phyloP scores from a whole-genome alignment of 2,888 invertebrate genomes.

The Hyposoter dolosus region DNA sequence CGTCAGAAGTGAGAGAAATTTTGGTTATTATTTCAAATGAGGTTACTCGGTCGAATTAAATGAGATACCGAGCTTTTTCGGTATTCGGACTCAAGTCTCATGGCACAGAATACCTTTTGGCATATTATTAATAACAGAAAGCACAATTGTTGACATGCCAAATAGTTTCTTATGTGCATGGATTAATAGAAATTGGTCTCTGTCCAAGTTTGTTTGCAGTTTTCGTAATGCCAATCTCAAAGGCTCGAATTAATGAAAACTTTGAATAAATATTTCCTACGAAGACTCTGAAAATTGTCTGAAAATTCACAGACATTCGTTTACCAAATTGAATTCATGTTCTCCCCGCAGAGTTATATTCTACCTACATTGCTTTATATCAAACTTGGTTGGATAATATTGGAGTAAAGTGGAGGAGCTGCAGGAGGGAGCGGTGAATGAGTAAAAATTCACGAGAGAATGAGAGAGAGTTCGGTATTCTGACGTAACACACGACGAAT shows the following conservation, averaged over 20 bases:
- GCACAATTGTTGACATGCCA: background rate
- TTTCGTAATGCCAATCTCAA: background rate
- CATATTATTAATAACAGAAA: background rate
- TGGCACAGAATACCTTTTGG: background rate
- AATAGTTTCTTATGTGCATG: background rate
- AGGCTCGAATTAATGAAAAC: background rate
- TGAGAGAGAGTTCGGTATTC: conserved; percentile 61
- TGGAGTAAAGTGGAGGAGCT: background rate
- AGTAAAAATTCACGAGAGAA: conserved; percentile 19
- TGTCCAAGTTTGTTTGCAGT: background rate
- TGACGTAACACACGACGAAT: conserved; percentile 79
- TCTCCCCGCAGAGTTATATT: background rate
- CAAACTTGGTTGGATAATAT: background rate
- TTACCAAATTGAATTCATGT: background rate
- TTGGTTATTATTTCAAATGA: too few relatives aligned
- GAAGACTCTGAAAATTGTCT: background rate
- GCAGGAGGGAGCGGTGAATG: conserved; percentile 13
- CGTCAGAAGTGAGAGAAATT: too few relatives aligned
- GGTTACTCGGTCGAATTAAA: too few relatives aligned
- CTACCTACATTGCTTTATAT: background rate
- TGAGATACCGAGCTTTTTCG: too few relatives aligned
- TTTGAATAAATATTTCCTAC: background rate
- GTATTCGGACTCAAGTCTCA: too few relatives aligned
- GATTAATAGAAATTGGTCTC: background rate
- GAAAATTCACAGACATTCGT: background rate